Evolutionary conservation across 2,113 vertebrate species (phyloP).

Genomic region (Todiramphus saurophagus): DNA sequence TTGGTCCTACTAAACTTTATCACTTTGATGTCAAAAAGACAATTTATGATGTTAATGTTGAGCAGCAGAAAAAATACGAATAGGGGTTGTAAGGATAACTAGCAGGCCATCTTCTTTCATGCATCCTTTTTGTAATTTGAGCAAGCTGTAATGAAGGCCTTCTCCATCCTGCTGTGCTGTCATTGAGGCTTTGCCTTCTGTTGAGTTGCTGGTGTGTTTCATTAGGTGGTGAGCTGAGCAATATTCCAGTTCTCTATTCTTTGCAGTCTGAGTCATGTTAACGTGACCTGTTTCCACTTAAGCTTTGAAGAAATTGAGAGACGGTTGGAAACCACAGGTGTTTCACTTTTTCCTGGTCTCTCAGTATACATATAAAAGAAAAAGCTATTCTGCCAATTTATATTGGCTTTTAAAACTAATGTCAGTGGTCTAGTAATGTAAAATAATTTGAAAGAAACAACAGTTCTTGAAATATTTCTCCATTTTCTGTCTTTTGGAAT

Average conservation of each 20-base stretch:
- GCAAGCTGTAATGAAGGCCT: background rate
- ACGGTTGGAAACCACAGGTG: background rate
- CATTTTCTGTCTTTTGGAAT: background rate
- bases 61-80: background rate
- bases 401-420: background rate
- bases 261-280: background rate
- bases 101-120: background rate
- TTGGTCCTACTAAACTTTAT: background rate
- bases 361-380: background rate
- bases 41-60: background rate
- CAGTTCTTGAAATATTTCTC: background rate
- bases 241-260: accelerated
- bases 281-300: background rate
- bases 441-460: background rate
- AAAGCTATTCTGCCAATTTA: background rate
- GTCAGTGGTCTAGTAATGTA: background rate
- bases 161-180: background rate
- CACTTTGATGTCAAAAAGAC: background rate
- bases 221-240: background rate
- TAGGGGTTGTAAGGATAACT: background rate
- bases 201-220: background rate
- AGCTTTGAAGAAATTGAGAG: background rate
- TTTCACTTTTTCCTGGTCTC: background rate
- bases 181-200: background rate
- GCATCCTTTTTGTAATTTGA: background rate